phyloP scores from a whole-genome alignment of 2,888 invertebrate species.

The Colostygia pectinataria region DNA sequence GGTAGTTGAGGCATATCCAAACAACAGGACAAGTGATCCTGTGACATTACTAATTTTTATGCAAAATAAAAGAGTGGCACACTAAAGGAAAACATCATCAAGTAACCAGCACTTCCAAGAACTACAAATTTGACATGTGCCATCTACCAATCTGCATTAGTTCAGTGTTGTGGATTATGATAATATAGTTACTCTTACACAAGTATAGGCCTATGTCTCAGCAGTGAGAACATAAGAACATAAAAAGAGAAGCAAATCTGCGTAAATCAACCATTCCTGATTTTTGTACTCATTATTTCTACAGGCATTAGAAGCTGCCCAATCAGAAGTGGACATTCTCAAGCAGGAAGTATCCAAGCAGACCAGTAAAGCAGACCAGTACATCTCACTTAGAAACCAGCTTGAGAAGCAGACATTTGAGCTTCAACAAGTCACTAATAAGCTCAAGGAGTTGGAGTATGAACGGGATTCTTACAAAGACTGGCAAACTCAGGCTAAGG shows the following conservation, averaged over 20 bases:
- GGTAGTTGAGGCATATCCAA: no score
- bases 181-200: no score
- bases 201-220: no score
- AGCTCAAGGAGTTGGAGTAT: conserved; percentile 72
- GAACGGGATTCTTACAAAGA: conserved; percentile 76
- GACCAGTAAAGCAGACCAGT: conserved; percentile 64
- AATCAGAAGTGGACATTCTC: conserved; percentile 80
- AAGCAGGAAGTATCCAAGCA: conserved; percentile 65
- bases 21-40: no score
- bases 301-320: conserved; percentile 78
- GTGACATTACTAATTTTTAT: no score
- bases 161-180: no score
- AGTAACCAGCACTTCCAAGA: no score
- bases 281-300: not conserved
- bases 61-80: no score
- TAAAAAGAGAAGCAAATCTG: not conserved
- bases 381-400: conserved; percentile 57
- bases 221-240: no score
- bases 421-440: conserved; percentile 63
- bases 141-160: no score
- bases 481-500: conserved; percentile 78
- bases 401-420: conserved; percentile 72
- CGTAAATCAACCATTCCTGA: not conserved
- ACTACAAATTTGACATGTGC: no score
- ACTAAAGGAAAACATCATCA: no score